Percentiles rank a stretch among this genome's conserved stretches.
These are phyloP conservation scores for Brachionus rubens DNA, from an alignment of 1,140 invertebrate species.

Conservation along the genomic window DNA sequence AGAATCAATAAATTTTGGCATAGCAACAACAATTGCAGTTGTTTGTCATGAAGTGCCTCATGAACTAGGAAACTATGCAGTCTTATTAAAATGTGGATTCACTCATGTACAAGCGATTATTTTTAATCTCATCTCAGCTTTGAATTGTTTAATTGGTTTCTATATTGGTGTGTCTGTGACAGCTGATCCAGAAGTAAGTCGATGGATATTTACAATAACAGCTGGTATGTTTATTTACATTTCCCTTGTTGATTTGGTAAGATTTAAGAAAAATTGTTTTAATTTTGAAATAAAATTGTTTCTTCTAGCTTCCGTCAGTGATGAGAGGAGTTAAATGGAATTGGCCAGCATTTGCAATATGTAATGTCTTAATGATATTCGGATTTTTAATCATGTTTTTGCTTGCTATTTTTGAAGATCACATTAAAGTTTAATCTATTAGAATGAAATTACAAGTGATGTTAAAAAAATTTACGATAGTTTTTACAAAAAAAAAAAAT, in stretches of 20 bases:
- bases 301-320: not conserved
- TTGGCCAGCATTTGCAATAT: slow-evolving; percentile 1
- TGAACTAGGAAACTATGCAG: slow-evolving; percentile 54
- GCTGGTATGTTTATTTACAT: slow-evolving; percentile 46
- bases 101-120: not conserved
- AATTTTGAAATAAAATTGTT: not conserved
- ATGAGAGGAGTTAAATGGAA: slow-evolving; percentile 11
- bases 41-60: slow-evolving; percentile 63
- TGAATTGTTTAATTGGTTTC: slow-evolving; percentile 9
- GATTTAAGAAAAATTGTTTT: slow-evolving; percentile 33
- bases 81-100: slow-evolving; percentile 41
- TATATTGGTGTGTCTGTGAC: not conserved
- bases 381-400: slow-evolving; percentile 39
- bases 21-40: slow-evolving; percentile 61
- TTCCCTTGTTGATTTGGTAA: slow-evolving; percentile 47
- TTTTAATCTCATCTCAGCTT: slow-evolving; percentile 64
- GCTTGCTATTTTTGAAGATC: slow-evolving; percentile 15
- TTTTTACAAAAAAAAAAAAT: no score
- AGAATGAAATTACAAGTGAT: no score
- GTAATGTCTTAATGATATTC: slow-evolving; percentile 3
- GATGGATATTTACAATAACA: slow-evolving; percentile 43
- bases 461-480: no score
- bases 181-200: not conserved
- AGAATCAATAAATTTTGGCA: slow-evolving; percentile 52
- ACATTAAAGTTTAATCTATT: slow-evolving; percentile 34